Percentiles rank a stretch among this genome's conserved stretches.
Evolutionary conservation across 2,113 vertebrate species (phyloP).

Genomic region (Barnardius zonarius): DNA sequence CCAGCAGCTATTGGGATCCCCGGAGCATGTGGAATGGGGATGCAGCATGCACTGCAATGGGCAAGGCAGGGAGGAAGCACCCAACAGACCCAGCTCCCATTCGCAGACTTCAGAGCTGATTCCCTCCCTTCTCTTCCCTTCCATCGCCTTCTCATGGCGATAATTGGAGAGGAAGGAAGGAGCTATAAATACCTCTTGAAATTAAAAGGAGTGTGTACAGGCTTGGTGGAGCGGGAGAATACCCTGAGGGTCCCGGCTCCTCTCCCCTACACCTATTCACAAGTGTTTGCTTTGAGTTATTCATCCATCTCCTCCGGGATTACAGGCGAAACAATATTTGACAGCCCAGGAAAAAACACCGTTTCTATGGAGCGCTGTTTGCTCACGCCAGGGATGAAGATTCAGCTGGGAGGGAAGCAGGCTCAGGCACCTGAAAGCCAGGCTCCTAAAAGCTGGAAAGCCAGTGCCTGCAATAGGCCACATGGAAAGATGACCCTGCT

Average conservation of each 20-base stretch:
- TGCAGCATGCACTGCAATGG: background rate
- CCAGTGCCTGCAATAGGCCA: fast-evolving
- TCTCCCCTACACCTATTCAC: background rate
- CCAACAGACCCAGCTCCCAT: fast-evolving
- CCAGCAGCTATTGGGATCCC: background rate
- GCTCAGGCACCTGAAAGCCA: background rate
- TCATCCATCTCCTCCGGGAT: background rate
- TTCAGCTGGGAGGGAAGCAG: background rate
- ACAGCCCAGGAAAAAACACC: background rate
- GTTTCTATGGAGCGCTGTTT: background rate
- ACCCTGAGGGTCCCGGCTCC: background rate
- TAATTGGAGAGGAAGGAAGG: slow-evolving; percentile 25
- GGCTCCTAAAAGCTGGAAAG: background rate
- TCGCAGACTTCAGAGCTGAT: background rate
- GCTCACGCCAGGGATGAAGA: background rate
- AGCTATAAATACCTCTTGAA: slow-evolving; percentile 31
- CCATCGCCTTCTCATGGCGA: background rate
- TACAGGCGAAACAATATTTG: background rate
- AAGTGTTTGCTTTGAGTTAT: slow-evolving; percentile 15
- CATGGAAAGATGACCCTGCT: background rate
- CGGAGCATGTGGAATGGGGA: fast-evolving
- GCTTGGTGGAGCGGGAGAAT: background rate
- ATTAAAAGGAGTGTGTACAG: background rate
- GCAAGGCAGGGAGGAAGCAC: background rate
- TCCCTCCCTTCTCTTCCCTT: background rate